These are phyloP conservation scores for Ictalurus furcatus DNA, from an alignment of 2,113 vertebrate genomes.

Conservation along the genomic window DNA sequence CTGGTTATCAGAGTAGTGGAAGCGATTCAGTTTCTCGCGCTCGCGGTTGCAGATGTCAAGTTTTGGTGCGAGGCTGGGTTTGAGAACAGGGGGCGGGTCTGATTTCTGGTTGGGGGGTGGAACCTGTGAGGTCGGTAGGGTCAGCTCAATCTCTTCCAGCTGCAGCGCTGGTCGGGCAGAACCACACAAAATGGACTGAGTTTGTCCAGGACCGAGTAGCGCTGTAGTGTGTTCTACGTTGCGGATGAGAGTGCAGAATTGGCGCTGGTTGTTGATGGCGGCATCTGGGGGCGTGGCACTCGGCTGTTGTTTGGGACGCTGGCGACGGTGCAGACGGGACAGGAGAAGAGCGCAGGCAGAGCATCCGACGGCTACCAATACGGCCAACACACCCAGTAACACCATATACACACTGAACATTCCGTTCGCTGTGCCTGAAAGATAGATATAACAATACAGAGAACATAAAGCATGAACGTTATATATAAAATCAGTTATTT, in stretches of 20 bases:
- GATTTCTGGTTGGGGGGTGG: slow-evolving; percentile 71
- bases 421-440: slow-evolving; percentile 57
- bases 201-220: slow-evolving; percentile 49
- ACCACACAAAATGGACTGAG: slow-evolving; percentile 42
- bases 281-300: slow-evolving; percentile 54
- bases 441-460: slow-evolving; percentile 34
- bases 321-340: slow-evolving; percentile 68
- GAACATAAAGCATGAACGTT: not conserved
- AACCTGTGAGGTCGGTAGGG: slow-evolving; percentile 67
- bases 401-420: slow-evolving; percentile 72
- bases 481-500: not conserved
- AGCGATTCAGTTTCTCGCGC: slow-evolving; percentile 77
- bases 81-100: slow-evolving; percentile 67
- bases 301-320: slow-evolving; percentile 67
- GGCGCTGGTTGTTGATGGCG: slow-evolving; percentile 78
- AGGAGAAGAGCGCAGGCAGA: slow-evolving; percentile 66
- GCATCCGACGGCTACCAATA: slow-evolving; percentile 66
- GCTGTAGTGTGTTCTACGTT: slow-evolving; percentile 69
- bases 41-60: slow-evolving; percentile 78
- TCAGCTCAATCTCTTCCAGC: slow-evolving; percentile 78
- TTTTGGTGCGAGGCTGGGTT: slow-evolving; percentile 67
- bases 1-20: slow-evolving; percentile 71
- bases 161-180: slow-evolving; percentile 42
- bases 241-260: slow-evolving; percentile 75
- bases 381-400: slow-evolving; percentile 66